Conservation (phyloP, 2,797 vertebrate species). For the Aulostomus chinensis region DNA sequence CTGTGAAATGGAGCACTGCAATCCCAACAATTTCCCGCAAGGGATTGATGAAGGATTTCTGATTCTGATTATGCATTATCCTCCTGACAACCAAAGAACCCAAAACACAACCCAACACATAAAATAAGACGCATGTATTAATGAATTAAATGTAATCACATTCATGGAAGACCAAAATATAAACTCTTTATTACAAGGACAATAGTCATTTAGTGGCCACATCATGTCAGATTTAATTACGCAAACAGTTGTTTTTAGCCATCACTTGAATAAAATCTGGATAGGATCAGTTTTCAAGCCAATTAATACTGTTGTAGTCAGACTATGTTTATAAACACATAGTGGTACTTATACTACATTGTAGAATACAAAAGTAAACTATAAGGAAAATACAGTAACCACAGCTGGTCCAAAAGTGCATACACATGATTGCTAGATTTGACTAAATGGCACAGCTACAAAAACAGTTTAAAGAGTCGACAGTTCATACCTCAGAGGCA, state of each 20-base stretch:
- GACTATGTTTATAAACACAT: slow-evolving; percentile 2
- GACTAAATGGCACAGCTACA: slow-evolving; percentile 41
- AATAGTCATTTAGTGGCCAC: slow-evolving; percentile 33
- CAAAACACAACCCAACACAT: too few species aligned
- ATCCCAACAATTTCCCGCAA: too few species aligned
- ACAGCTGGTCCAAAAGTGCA: slow-evolving; percentile 76
- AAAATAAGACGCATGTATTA: too few species aligned
- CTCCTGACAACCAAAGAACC: too few species aligned
- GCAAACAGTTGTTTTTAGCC: background rate
- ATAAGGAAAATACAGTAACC: slow-evolving; percentile 62
- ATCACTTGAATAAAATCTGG: slow-evolving; percentile 17
- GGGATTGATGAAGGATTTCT: too few species aligned
- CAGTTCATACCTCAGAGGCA: slow-evolving; percentile 28
- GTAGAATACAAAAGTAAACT: slow-evolving; percentile 59
- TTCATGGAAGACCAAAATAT: slow-evolving; percentile 70
- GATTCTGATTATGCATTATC: too few species aligned
- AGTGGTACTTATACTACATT: slow-evolving; percentile 15
- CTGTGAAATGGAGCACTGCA: too few species aligned
- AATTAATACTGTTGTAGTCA: slow-evolving; percentile 17
- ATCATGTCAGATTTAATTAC: slow-evolving; percentile 11
- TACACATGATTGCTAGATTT: slow-evolving; percentile 45
- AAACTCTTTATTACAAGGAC: slow-evolving; percentile 47
- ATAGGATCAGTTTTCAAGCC: background rate
- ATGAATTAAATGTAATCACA: too few species aligned
- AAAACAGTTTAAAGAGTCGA: slow-evolving; percentile 10